phyloP scores from a whole-genome alignment of 2,113 vertebrate genomes.

The Gracilinanus agilis region DNA sequence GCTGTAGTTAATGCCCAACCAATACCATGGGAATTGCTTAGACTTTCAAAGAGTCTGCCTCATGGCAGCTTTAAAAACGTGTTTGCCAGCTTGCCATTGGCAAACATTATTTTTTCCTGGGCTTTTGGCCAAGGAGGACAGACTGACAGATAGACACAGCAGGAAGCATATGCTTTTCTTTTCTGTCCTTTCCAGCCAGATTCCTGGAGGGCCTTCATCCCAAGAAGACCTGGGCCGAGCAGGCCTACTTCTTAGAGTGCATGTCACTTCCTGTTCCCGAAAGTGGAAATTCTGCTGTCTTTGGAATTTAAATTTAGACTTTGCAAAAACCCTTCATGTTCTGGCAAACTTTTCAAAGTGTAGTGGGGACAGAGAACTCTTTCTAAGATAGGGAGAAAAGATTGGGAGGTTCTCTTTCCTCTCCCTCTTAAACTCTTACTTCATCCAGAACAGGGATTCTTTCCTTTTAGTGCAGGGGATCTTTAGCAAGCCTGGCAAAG shows the following conservation, averaged over 20 bases:
- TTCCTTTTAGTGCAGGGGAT: no score
- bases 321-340: not conserved
- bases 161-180: not conserved
- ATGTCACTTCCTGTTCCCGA: constrained; percentile 18
- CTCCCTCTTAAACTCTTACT: no score
- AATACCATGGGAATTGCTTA: not conserved
- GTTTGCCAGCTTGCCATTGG: constrained; percentile 14
- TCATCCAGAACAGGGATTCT: no score
- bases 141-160: not conserved
- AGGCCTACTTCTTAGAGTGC: not conserved
- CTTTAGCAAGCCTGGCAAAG: no score
- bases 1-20: not conserved
- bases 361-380: not conserved
- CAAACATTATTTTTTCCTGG: not conserved
- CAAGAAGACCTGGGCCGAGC: not conserved
- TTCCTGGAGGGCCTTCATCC: not conserved
- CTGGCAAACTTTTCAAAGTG: not conserved
- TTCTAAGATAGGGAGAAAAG: not conserved
- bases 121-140: constrained; percentile 1
- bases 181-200: constrained; percentile 20
- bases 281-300: constrained; percentile 22
- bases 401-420: not conserved
- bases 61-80: not conserved
- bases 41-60: not conserved
- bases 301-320: constrained; percentile 42